Conservation (phyloP, 2,113 vertebrate species). For the Gymnorhina tibicen region DNA sequence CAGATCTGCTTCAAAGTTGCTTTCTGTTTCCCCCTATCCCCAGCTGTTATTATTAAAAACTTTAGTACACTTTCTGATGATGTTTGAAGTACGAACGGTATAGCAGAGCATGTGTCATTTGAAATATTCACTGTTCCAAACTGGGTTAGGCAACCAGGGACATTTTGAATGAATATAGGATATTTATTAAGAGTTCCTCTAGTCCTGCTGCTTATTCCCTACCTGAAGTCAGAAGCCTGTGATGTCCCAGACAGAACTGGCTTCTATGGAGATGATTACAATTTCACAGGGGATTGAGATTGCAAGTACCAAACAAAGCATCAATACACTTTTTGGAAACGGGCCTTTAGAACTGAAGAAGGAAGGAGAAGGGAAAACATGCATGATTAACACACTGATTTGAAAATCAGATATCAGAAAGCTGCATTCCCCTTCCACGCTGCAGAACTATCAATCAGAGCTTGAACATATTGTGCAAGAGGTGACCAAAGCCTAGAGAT, state of each 20-base stretch:
- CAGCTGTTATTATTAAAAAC: conserved; percentile 49
- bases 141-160: conserved; percentile 59
- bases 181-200: conserved; percentile 45
- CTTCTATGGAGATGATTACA: conserved; percentile 20
- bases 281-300: conserved; percentile 14
- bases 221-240: conserved; percentile 40
- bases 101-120: conserved; percentile 24
- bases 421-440: neutral
- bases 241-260: conserved; percentile 21
- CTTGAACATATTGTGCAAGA: neutral
- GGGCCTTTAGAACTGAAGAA: neutral
- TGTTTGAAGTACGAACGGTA: conserved; percentile 40
- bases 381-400: neutral
- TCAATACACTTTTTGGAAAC: neutral
- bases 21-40: conserved; percentile 22
- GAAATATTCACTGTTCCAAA: conserved; percentile 58
- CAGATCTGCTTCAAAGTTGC: conserved; percentile 32
- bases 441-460: neutral
- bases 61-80: neutral
- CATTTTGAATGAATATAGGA: conserved; percentile 21
- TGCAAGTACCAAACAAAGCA: conserved; percentile 34
- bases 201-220: conserved; percentile 37
- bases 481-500: neutral
- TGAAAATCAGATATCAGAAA: neutral
- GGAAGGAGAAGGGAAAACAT: neutral